A percentile compares a stretch with the other conserved stretches of the same genome.
phyloP scores from a whole-genome alignment of 1,140 invertebrate species.

The Tetramorium parvispinum region DNA sequence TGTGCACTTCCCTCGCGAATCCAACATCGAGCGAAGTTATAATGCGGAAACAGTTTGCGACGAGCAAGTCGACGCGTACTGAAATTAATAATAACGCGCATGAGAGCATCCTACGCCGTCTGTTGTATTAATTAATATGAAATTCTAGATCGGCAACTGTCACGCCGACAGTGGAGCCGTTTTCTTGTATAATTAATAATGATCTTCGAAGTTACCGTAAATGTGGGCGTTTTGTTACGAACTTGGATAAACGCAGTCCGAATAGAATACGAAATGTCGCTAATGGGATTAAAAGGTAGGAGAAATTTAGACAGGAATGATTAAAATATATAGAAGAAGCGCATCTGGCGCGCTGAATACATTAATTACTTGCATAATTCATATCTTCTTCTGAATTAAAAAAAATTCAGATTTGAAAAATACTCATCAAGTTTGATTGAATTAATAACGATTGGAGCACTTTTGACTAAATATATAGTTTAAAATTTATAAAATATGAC shows the following conservation, averaged over 20 bases:
- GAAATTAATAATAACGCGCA: constrained; percentile 60
- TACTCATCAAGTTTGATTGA: background rate
- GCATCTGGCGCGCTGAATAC: background rate
- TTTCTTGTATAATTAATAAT: constrained; percentile 58
- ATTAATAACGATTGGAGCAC: background rate
- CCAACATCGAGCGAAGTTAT: constrained; percentile 44
- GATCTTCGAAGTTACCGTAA: constrained; percentile 33
- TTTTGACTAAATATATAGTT: background rate
- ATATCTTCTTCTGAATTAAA: background rate
- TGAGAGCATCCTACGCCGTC: constrained; percentile 21
- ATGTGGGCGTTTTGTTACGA: constrained; percentile 35
- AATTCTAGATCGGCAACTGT: constrained; percentile 58
- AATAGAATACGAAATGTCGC: constrained; percentile 19
- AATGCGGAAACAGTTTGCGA: constrained; percentile 52
- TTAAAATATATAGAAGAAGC: constrained; percentile 33
- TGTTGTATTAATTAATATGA: constrained; percentile 62
- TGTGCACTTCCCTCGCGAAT: constrained; percentile 18
- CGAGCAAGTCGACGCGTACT: constrained; percentile 8
- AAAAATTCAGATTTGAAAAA: background rate
- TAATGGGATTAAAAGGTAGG: constrained; percentile 24
- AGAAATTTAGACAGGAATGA: constrained; percentile 8
- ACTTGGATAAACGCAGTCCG: constrained; percentile 28
- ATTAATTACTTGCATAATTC: constrained; percentile 20
- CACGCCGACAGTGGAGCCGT: background rate
- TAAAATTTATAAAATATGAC: background rate